Percentiles rank a stretch among this genome's conserved stretches.
phyloP scores from a whole-genome alignment of 2,797 vertebrate species.

The Chrysocyon brachyurus region DNA sequence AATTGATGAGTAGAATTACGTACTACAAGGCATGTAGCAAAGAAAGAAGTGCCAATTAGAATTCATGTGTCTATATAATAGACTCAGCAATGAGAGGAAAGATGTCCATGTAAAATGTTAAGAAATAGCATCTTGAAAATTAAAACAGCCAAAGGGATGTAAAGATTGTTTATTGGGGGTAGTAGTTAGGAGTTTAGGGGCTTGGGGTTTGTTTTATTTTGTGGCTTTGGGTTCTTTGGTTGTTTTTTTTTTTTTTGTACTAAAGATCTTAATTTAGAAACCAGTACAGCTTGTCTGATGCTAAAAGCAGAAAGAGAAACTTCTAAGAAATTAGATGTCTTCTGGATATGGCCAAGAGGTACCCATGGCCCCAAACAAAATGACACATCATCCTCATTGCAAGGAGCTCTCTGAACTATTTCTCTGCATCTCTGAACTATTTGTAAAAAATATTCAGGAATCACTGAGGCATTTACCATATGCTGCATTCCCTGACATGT shows the following conservation, averaged over 20 bases:
- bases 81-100: slow-evolving; percentile 61
- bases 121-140: slow-evolving; percentile 50
- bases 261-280: slow-evolving; percentile 47
- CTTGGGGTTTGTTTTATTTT: slow-evolving; percentile 52
- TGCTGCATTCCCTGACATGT: slow-evolving; percentile 35
- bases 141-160: slow-evolving; percentile 48
- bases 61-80: slow-evolving; percentile 71
- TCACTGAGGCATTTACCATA: slow-evolving; percentile 57
- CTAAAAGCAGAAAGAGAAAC: slow-evolving; percentile 72
- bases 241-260: slow-evolving; percentile 18
- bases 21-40: slow-evolving; percentile 49
- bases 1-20: slow-evolving; percentile 74
- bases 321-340: slow-evolving; percentile 65
- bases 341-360: slow-evolving; percentile 58
- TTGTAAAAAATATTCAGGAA: slow-evolving; percentile 62
- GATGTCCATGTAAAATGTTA: slow-evolving; percentile 51
- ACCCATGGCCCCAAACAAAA: slow-evolving; percentile 60
- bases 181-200: background rate
- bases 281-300: slow-evolving; percentile 49
- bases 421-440: slow-evolving; percentile 58
- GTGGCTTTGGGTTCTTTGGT: slow-evolving; percentile 30
- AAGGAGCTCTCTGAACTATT: slow-evolving; percentile 3
- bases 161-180: background rate
- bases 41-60: slow-evolving; percentile 73
- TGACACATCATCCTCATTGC: slow-evolving; percentile 47